Conservation (phyloP, 2,797 vertebrate species). For the Euthynnus affinis region DNA sequence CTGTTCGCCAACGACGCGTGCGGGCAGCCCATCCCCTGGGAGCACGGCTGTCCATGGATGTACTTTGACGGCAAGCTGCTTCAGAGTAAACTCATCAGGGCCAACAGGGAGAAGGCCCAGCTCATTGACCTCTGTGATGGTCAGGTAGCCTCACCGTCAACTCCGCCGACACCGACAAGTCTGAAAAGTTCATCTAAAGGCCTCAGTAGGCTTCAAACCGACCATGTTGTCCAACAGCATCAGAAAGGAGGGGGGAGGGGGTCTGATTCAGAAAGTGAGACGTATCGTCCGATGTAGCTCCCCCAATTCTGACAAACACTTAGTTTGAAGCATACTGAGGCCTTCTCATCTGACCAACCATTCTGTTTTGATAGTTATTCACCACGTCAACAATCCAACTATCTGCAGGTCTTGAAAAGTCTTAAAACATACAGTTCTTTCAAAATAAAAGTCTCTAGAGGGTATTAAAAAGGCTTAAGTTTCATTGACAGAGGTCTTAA, state of each 20-base stretch:
- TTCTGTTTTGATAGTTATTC: too few species aligned
- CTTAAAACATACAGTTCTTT: too few species aligned
- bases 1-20: slow-evolving; percentile 95
- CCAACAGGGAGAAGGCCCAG: slow-evolving; percentile 93
- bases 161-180: background rate
- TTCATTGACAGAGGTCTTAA: too few species aligned
- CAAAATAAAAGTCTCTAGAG: too few species aligned
- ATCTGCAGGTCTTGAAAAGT: too few species aligned
- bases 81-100: slow-evolving; percentile 94
- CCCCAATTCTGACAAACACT: background rate
- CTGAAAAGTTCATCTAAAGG: background rate
- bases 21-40: slow-evolving; percentile 96
- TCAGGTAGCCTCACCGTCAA: slow-evolving; percentile 88
- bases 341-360: background rate
- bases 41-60: slow-evolving; percentile 99
- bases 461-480: too few species aligned
- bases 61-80: slow-evolving; percentile 98
- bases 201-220: background rate
- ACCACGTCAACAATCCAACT: too few species aligned
- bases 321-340: background rate
- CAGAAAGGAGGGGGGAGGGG: too few species aligned
- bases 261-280: too few species aligned
- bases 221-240: too few species aligned
- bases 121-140: slow-evolving; percentile 99
- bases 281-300: too few species aligned